Evolutionary conservation across 2,797 vertebrate species (phyloP).

Genomic region (Siniperca scherzeri): DNA sequence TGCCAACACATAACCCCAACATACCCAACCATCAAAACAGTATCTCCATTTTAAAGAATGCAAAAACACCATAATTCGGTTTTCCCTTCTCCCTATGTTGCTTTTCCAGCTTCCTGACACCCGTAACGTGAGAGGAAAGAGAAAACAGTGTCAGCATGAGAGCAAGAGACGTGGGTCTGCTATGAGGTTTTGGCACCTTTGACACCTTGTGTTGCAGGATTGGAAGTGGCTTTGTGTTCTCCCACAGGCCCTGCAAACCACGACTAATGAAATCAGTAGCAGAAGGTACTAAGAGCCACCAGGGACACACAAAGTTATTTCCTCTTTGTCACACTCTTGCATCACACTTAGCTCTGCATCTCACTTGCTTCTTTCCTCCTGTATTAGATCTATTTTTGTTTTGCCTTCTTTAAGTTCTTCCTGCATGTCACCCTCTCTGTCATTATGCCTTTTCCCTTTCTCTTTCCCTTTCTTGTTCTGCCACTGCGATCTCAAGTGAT

Average conservation of each 20-base stretch:
- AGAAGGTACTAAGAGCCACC: constrained; percentile 58
- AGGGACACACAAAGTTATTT: constrained; percentile 53
- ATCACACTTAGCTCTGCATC: constrained; percentile 24
- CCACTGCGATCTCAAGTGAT: constrained; percentile 41
- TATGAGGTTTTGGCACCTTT: constrained; percentile 59
- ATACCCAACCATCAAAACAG: constrained; percentile 43
- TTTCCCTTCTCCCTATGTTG: constrained; percentile 38
- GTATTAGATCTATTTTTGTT: constrained; percentile 58
- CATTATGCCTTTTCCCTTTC: neutral
- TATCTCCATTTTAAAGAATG: constrained; percentile 40
- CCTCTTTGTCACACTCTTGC: constrained; percentile 44
- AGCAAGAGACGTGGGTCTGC: constrained; percentile 21
- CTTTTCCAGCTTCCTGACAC: constrained; percentile 57
- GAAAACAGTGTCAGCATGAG: constrained; percentile 49
- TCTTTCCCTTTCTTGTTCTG: constrained; percentile 35
- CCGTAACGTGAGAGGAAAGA: constrained; percentile 49
- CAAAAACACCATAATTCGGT: constrained; percentile 28
- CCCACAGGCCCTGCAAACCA: constrained; percentile 55
- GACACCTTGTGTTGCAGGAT: constrained; percentile 48
- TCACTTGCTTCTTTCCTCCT: constrained; percentile 28
- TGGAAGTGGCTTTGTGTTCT: constrained; percentile 55
- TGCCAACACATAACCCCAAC: constrained; percentile 8
- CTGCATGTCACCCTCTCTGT: constrained; percentile 32
- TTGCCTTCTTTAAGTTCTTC: constrained; percentile 24
- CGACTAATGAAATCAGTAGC: constrained; percentile 73